Conservation (phyloP, 2,888 invertebrate genomes). For the Patella ulyssiponensis region DNA sequence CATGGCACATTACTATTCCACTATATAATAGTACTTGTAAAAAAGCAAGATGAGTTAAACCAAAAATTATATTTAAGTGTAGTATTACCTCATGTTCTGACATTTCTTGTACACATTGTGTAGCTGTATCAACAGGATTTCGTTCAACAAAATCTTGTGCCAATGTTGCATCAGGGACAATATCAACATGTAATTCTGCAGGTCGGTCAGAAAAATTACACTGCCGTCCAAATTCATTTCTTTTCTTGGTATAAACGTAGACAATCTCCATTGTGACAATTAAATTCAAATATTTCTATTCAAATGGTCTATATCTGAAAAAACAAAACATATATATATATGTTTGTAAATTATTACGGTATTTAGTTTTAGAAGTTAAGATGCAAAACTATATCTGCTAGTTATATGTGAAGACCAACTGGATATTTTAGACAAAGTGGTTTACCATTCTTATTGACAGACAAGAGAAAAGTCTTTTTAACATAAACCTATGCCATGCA, state of each 20-base stretch:
- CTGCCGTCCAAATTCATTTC: conserved; percentile 72
- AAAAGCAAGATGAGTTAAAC: not conserved
- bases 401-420: too few relatives aligned
- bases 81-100: conserved; percentile 72
- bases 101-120: conserved; percentile 73
- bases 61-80: not conserved
- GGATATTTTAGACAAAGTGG: too few relatives aligned
- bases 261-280: conserved; percentile 71
- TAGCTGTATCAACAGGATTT: conserved; percentile 70
- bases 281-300: too few relatives aligned
- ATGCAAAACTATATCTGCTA: too few relatives aligned
- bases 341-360: too few relatives aligned
- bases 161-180: conserved; percentile 68
- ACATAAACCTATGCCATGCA: too few relatives aligned
- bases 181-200: conserved; percentile 73
- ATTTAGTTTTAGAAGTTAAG: too few relatives aligned
- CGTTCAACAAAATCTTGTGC: conserved; percentile 69
- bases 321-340: too few relatives aligned
- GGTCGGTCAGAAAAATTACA: conserved; percentile 72
- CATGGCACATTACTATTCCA: too few relatives aligned
- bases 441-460: too few relatives aligned
- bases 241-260: conserved; percentile 73
- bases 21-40: not conserved
- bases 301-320: too few relatives aligned
- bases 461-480: too few relatives aligned